These are phyloP conservation scores for Ammospiza caudacuta DNA, from an alignment of 2,113 vertebrate genomes.

Conservation along the genomic window DNA sequence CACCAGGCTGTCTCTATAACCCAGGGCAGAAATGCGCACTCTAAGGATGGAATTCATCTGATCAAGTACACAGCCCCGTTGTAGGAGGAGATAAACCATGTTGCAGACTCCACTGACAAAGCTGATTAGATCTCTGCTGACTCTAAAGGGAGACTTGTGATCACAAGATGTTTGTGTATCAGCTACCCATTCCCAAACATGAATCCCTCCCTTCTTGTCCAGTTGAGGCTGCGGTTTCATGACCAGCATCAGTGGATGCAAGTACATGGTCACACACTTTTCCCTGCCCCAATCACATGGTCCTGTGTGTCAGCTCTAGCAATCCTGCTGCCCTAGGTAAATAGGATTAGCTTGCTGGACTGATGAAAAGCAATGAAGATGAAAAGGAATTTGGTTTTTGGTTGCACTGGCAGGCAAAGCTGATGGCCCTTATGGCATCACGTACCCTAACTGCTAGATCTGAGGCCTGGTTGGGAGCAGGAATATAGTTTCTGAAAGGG, in stretches of 20 bases:
- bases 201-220: constrained; percentile 31
- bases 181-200: not conserved
- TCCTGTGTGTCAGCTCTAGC: not conserved
- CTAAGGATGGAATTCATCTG: not conserved
- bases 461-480: not conserved
- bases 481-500: not conserved
- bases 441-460: not conserved
- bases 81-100: constrained; percentile 21
- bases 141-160: not conserved
- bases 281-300: not conserved
- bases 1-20: not conserved
- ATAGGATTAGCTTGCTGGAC: constrained; percentile 11
- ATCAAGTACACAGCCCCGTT: not conserved
- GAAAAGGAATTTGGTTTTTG: not conserved
- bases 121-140: constrained; percentile 43
- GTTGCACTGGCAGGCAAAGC: not conserved
- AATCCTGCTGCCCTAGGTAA: not conserved
- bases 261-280: not conserved
- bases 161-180: constrained; percentile 13
- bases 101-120: not conserved
- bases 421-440: not conserved
- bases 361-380: not conserved
- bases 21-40: not conserved
- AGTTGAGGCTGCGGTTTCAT: not conserved
- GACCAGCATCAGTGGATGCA: not conserved